Evolutionary conservation across 1,140 invertebrate species (phyloP).

Genomic region (Colletes latitarsis): DNA sequence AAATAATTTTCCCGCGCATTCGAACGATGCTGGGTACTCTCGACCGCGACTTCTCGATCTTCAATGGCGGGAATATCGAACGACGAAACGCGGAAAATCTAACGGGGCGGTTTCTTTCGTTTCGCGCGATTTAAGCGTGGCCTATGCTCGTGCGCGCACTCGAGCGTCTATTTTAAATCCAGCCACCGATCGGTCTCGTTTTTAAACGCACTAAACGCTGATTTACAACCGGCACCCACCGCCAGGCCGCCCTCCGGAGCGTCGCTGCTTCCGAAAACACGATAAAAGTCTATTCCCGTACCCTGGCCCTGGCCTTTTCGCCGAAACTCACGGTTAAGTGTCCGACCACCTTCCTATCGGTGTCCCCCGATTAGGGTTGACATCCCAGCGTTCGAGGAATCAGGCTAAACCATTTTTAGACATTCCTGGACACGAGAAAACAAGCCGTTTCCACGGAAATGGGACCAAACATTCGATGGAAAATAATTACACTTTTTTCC

Average conservation of each 20-base stretch:
- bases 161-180: conserved; percentile 62
- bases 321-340: conserved; percentile 33
- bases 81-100: conserved; percentile 18
- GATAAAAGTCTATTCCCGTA: conserved; percentile 60
- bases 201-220: conserved; percentile 65
- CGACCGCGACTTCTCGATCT: conserved; percentile 8
- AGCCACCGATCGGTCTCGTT: conserved; percentile 61
- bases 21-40: neutral
- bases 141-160: conserved; percentile 10
- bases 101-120: conserved; percentile 21
- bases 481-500: too few species aligned
- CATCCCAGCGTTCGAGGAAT: neutral
- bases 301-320: conserved; percentile 41
- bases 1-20: neutral
- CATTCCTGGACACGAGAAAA: too few species aligned
- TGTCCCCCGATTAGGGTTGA: neutral
- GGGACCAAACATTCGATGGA: too few species aligned
- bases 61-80: conserved; percentile 25
- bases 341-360: neutral
- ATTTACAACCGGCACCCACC: conserved; percentile 51
- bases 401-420: too few species aligned
- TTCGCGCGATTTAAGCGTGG: conserved; percentile 39
- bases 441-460: too few species aligned
- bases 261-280: conserved; percentile 46
- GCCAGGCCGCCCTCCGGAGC: conserved; percentile 12